Base-by-base conservation (phyloP, 1,140 invertebrate genomes). In the Nomia melanderi region DNA sequence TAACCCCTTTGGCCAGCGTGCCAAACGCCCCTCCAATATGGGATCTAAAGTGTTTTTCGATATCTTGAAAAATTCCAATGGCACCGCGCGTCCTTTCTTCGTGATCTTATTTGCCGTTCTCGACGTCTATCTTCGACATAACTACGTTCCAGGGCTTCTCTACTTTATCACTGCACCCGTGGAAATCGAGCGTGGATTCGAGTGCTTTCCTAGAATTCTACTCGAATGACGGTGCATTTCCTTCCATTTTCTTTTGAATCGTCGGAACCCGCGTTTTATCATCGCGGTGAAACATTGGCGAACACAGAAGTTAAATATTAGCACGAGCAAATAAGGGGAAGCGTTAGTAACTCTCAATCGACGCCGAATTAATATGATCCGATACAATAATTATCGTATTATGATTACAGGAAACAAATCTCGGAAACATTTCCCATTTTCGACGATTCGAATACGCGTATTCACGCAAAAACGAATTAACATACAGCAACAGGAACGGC, bases 1-100 rank as follows among this genome's bases (percentile, higher is more conserved):
- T 73, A 66, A 74, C 74, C 56, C 31, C 60, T 57, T 36, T 54
- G 57, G 31, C 72, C 33, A 50, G 57, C 50, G 39, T 31, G 60
- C 56, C 78, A 64, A 66, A 57, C 75, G 63, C 72, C 56, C 82
- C 73, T 85, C 78, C 85, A 84, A 87, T 85, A 84, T 81, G 79
- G 59, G 73, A 87, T 81, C 73, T 78, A 87, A 87, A 87, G 85
- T 85, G 85, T 83, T 87, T 87, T 87, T 87, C 85, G 81, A 87
- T 87, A 87, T 85, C 85, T 82, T 76, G 79, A 81, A 82, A 87
- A 87, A 85, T 87, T 87, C 78, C 62, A 60, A 60, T 39, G 62
- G 70, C 17, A 31, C 54, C 59, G 27, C 9, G 39, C 53, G 50
- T 50, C 20, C 44, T 36, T 78, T 59, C 78, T 67, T 72, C 70